These are phyloP conservation scores for Sphyrna mokarran DNA, from an alignment of 2,113 vertebrate species.

Conservation along the genomic window DNA sequence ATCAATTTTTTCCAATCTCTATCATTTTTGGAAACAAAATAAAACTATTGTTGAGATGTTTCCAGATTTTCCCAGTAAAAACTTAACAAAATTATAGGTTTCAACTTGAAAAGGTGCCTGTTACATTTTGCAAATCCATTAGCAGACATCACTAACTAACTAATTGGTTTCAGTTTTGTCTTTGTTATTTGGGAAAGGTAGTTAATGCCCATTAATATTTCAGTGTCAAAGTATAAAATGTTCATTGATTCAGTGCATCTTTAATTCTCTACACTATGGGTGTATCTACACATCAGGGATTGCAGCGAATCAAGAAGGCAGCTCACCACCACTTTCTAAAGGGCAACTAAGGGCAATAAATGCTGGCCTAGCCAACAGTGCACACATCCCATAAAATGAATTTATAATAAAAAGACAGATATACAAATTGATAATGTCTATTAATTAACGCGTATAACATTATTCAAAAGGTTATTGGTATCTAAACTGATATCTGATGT, in stretches of 20 bases:
- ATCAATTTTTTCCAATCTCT: neutral
- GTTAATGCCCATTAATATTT: neutral
- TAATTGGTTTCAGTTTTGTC: neutral
- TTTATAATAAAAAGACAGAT: neutral
- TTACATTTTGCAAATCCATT: neutral
- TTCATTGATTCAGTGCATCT: neutral
- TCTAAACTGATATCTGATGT: neutral
- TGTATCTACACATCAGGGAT: too few species aligned
- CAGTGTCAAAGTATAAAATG: neutral
- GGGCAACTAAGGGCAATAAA: too few species aligned
- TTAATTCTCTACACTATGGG: neutral
- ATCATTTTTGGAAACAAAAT: neutral
- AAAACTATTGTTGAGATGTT: neutral
- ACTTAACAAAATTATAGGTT: neutral
- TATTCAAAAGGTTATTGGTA: neutral
- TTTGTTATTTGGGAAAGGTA: neutral
- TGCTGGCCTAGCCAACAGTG: too few species aligned
- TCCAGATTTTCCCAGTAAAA: neutral
- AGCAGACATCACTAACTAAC: neutral
- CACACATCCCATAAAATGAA: too few species aligned
- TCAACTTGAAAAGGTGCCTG: neutral
- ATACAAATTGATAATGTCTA: neutral
- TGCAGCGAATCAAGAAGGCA: too few species aligned
- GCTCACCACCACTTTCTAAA: too few species aligned
- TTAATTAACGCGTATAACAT: neutral